Conservation (phyloP, 2,113 vertebrate genomes). For the Chionis minor region DNA sequence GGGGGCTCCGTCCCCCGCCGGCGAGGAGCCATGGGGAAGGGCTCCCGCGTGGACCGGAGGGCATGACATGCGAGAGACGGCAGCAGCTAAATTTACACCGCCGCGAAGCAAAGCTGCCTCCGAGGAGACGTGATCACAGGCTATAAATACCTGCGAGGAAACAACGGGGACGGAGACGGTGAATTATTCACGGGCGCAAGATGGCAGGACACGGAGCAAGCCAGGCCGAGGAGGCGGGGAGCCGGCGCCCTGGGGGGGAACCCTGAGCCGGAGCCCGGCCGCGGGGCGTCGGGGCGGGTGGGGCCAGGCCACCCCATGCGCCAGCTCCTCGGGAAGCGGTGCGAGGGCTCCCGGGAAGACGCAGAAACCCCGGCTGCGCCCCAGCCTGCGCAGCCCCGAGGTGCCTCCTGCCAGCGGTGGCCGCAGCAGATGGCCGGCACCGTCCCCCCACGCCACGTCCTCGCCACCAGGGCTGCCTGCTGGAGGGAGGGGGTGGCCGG, state of each 20-base stretch:
- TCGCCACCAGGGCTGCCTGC: not conserved
- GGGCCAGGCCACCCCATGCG: fast-evolving
- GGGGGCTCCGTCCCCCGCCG: fast-evolving
- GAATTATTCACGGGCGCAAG: slow-evolving; percentile 57
- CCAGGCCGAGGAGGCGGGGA: not conserved
- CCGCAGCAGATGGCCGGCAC: not conserved
- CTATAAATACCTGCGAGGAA: slow-evolving; percentile 68
- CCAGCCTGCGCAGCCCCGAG: fast-evolving
- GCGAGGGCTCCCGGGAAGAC: fast-evolving
- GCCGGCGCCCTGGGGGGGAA: fast-evolving
- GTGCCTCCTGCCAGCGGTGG: not conserved
- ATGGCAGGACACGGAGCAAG: not conserved
- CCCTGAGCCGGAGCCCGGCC: not conserved
- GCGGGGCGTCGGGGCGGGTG: fast-evolving
- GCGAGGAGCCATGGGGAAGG: not conserved
- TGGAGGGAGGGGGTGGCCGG: fast-evolving
- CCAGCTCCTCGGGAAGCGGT: not conserved
- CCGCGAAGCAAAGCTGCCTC: slow-evolving; percentile 10
- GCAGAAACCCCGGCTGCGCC: fast-evolving
- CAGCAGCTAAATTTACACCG: slow-evolving; percentile 53
- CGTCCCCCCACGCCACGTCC: fast-evolving
- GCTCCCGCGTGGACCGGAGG: not conserved
- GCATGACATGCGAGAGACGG: slow-evolving; percentile 40
- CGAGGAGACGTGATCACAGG: slow-evolving; percentile 48
- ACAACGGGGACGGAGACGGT: slow-evolving; percentile 40